Conservation (phyloP, 2,888 invertebrate genomes). For the Drosophila merina region DNA sequence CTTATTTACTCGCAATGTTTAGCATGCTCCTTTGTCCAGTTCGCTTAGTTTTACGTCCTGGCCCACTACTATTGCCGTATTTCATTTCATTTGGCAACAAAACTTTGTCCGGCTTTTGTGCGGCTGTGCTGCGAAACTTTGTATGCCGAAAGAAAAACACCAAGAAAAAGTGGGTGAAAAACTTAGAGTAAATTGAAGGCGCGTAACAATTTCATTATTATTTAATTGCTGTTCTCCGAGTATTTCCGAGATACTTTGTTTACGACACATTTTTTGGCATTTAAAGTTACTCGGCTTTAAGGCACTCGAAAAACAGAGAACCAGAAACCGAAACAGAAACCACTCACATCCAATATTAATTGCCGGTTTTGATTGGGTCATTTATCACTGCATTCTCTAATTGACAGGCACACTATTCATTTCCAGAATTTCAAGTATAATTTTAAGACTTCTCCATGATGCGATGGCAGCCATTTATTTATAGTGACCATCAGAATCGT, state of each 20-base stretch:
- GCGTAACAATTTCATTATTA: slow-evolving; percentile 37
- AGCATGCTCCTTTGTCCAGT: slow-evolving; percentile 47
- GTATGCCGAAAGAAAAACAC: slow-evolving; percentile 27
- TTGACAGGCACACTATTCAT: slow-evolving; percentile 48
- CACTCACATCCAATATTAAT: slow-evolving; percentile 6
- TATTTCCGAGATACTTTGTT: slow-evolving; percentile 22
- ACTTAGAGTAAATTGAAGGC: slow-evolving; percentile 39
- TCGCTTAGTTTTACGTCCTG: slow-evolving; percentile 14
- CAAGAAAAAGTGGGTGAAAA: slow-evolving; percentile 37
- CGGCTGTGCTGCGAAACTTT: slow-evolving; percentile 18
- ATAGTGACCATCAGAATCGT: slow-evolving; percentile 39
- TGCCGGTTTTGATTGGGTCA: slow-evolving; percentile 17
- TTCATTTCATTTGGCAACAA: slow-evolving; percentile 42
- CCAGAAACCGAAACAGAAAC: background rate
- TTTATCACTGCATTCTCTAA: slow-evolving; percentile 37
- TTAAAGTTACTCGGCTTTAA: background rate
- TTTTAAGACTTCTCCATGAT: slow-evolving; percentile 27
- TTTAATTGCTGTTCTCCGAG: slow-evolving; percentile 22
- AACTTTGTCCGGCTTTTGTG: slow-evolving; percentile 55
- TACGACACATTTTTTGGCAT: slow-evolving; percentile 19
- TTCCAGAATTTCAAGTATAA: slow-evolving; percentile 47
- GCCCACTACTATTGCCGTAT: slow-evolving; percentile 10
- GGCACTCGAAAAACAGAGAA: background rate
- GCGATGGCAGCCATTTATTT: slow-evolving; percentile 50
- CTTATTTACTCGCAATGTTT: slow-evolving; percentile 59